Base-by-base conservation (phyloP, 2,113 vertebrate species). In the Scatophagus argus region DNA sequence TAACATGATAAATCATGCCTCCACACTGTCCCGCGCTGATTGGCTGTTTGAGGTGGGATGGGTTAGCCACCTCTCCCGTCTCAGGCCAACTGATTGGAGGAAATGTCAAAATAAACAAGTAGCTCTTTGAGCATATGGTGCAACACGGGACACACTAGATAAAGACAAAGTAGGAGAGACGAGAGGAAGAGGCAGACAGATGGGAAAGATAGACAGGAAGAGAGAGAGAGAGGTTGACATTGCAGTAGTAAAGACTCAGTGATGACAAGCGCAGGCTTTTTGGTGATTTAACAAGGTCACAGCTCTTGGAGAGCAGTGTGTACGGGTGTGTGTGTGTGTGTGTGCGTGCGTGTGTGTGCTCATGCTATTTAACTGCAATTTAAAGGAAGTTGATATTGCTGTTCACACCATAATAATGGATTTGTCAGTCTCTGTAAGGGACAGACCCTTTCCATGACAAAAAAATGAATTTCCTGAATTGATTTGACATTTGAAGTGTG, bases 1-100 rank as follows among this genome's bases (percentile, higher is more conserved):
- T 66, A 88, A 81, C 70, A 34, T 79, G 77, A 83, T 65, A 36
- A 62, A 79, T 46, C 76, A 14, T 78, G 90, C 71, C 77, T 87
- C 39, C 61, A 23, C 65, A 41, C 21, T 8, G 3, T 51, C 56
- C 59, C 17, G 4, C 72, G 29, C 64, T 59, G 89, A 94, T 95
- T 93, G 93, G 93, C 84, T 83, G 31, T 60, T 46, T n/a, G 51
- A 71, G 19, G 87, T 89, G 92, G 93, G 93, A 82, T 93, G 88
- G 93, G 88, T 83, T 68, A 27, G 83, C 80, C 83, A 70, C 85
- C 93, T 83, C 90, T 92, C 90, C 81, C 76, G 62, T 74, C 74
- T 78, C 74, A 52, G 60, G 68, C 46, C 11, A 38, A 78, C 63
- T 25, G 79, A 93, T 91, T 91, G 92, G 93, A 91, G 85, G 83